phyloP scores from a whole-genome alignment of 1,140 invertebrate genomes.

The Neotoxoptera formosana region DNA sequence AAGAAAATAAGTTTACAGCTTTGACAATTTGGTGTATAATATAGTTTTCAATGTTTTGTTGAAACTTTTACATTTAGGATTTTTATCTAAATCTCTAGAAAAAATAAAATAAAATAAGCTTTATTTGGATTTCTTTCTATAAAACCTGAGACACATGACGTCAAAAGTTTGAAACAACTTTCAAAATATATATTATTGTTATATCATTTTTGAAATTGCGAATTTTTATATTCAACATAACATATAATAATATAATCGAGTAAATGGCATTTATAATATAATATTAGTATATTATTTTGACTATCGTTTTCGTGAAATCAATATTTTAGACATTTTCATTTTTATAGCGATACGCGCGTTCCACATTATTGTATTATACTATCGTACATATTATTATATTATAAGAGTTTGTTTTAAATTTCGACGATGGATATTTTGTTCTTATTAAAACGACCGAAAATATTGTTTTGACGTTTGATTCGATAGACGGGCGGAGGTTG shows the following conservation, averaged over 20 bases:
- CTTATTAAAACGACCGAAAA: not conserved
- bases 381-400: not conserved
- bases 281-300: not conserved
- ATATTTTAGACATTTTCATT: not conserved
- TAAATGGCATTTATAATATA: not conserved
- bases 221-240: not conserved
- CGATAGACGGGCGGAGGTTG: not conserved
- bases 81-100: slow-evolving; percentile 29
- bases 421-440: not conserved
- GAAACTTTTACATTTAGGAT: slow-evolving; percentile 32
- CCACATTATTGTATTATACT: not conserved
- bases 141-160: not conserved
- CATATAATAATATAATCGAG: not conserved
- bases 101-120: not conserved
- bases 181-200: not conserved
- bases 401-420: not conserved
- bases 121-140: slow-evolving; percentile 26
- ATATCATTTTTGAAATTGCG: not conserved
- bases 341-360: not conserved
- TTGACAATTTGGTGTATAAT: slow-evolving; percentile 40
- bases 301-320: not conserved
- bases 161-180: slow-evolving; percentile 15
- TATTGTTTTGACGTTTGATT: not conserved
- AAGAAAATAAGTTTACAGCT: slow-evolving; percentile 40
- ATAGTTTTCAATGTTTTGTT: slow-evolving; percentile 43